Evolutionary conservation across 2,888 invertebrate species (phyloP).

Genomic region (Beris chalybata): DNA sequence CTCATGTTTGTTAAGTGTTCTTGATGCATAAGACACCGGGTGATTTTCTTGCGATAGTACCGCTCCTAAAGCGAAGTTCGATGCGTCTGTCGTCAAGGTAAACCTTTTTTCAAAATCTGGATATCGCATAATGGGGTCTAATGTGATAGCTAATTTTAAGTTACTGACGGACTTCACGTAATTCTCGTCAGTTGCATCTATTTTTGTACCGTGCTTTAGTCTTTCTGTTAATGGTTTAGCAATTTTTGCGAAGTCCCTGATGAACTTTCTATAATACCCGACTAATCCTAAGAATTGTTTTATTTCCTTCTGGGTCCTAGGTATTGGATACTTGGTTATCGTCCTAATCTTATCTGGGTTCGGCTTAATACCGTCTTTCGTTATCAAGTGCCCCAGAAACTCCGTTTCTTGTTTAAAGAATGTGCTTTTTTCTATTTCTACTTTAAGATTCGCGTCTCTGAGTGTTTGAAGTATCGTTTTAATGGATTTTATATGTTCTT

Average conservation of each 20-base stretch:
- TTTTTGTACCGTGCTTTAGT: constrained; percentile 32
- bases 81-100: constrained; percentile 45
- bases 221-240: constrained; percentile 38
- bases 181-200: not conserved
- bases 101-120: constrained; percentile 49
- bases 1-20: constrained; percentile 37
- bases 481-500: too few species aligned
- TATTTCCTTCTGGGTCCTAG: too few species aligned
- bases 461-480: too few species aligned
- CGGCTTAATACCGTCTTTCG: too few species aligned
- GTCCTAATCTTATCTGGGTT: too few species aligned
- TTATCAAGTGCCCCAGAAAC: too few species aligned
- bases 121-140: constrained; percentile 25
- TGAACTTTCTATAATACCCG: not conserved
- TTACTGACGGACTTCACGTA: not conserved
- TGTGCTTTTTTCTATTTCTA: too few species aligned
- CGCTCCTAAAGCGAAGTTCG: constrained; percentile 41
- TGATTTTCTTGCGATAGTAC: constrained; percentile 44
- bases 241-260: not conserved
- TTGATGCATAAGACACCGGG: constrained; percentile 41
- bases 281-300: too few species aligned
- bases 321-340: too few species aligned
- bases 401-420: too few species aligned
- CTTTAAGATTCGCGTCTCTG: too few species aligned
- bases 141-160: constrained; percentile 1